Evolutionary conservation across 2,797 vertebrate species (phyloP).

Genomic region (Heliangelus exortis): DNA sequence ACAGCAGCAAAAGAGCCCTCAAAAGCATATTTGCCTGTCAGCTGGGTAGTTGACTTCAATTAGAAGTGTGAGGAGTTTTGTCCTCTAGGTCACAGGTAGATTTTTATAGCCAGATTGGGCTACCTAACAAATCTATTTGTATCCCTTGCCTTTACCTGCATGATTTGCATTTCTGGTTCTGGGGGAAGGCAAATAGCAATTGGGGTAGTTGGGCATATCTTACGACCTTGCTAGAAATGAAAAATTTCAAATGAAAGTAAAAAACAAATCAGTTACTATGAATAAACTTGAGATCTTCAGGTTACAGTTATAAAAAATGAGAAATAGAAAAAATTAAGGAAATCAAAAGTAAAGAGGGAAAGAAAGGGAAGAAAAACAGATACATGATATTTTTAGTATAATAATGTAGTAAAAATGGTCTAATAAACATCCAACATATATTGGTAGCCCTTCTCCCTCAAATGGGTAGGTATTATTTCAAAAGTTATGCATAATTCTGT

Average conservation of each 20-base stretch:
- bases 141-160: neutral
- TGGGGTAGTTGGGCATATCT: neutral
- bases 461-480: neutral
- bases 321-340: neutral
- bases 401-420: slow-evolving; percentile 31
- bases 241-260: neutral
- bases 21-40: slow-evolving; percentile 66
- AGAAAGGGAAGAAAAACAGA: neutral
- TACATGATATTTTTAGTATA: neutral
- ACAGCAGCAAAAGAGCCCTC: slow-evolving; percentile 34
- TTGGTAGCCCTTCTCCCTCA: neutral
- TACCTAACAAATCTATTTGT: neutral
- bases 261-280: neutral
- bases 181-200: neutral
- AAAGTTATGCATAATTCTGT: neutral
- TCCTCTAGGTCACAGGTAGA: slow-evolving; percentile 36
- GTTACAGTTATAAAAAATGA: neutral
- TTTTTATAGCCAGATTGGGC: neutral
- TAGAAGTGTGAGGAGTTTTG: slow-evolving; percentile 39
- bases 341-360: neutral
- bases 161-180: neutral
- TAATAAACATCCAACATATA: neutral
- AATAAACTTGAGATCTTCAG: neutral
- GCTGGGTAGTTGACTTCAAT: slow-evolving; percentile 63
- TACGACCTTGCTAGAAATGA: neutral